Evolutionary conservation across 2,888 invertebrate species (phyloP).

Genomic region (Rhynchonema sp.): DNA sequence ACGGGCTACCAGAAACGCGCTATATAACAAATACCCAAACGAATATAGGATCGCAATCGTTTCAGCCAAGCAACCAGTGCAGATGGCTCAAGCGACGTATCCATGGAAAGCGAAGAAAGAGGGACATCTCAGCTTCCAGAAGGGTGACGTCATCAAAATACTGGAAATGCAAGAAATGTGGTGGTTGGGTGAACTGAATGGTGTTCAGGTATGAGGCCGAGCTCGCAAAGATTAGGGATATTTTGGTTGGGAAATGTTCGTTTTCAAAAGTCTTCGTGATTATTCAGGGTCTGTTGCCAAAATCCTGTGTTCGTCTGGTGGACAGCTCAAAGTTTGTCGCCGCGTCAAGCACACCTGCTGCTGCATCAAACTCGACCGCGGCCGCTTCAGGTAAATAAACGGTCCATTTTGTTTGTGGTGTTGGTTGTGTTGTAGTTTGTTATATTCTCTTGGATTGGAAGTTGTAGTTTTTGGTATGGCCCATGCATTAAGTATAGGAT

Average conservation of each 20-base stretch:
- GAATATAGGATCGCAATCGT: no score
- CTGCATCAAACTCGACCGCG: no score
- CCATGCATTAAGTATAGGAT: no score
- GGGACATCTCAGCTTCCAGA: conserved; percentile 42
- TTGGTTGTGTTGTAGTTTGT: no score
- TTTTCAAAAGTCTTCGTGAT: no score
- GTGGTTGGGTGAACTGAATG: conserved; percentile 43
- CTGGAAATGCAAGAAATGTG: conserved; percentile 44
- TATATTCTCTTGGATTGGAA: background rate
- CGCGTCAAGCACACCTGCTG: no score
- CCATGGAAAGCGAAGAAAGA: conserved; percentile 43
- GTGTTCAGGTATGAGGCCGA: conserved; percentile 11
- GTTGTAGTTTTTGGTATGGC: background rate
- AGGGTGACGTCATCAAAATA: conserved; percentile 42
- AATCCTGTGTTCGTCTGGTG: conserved; percentile 38
- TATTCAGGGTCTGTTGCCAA: conserved; percentile 46
- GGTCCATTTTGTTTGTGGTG: no score
- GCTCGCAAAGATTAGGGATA: no score
- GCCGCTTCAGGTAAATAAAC: no score
- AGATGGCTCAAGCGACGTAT: conserved; percentile 24
- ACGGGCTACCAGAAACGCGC: no score
- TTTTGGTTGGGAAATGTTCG: no score
- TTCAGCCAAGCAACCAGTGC: background rate
- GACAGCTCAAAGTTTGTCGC: conserved; percentile 8
- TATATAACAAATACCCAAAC: no score